Percentiles rank a stretch among this genome's conserved stretches.
Conservation (phyloP, 2,113 vertebrate genomes). For the Tachysurus fulvidraco region DNA sequence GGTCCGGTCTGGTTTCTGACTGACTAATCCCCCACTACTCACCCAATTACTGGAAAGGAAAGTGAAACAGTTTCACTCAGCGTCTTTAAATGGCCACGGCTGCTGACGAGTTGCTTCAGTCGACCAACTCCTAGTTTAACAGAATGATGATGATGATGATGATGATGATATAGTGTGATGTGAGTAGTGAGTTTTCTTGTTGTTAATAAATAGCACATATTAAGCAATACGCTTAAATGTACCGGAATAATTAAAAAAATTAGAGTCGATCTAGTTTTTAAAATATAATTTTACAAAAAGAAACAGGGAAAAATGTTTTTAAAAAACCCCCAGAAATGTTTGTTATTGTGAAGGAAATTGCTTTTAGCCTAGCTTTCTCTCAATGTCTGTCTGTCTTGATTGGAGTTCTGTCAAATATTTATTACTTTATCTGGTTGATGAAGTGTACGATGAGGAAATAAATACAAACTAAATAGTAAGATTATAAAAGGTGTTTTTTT, state of each 20-base stretch:
- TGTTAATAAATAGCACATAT: not conserved
- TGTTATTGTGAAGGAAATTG: too few species aligned
- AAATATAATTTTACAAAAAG: too few species aligned
- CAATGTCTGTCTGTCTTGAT: too few species aligned
- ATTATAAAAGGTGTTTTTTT: not conserved
- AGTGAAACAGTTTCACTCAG: slow-evolving; percentile 42
- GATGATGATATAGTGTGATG: not conserved
- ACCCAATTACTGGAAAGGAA: slow-evolving; percentile 36
- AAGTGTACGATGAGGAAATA: not conserved
- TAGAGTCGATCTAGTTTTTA: too few species aligned
- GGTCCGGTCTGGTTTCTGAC: not conserved
- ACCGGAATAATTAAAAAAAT: not conserved
- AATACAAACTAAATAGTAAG: not conserved
- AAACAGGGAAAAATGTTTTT: too few species aligned
- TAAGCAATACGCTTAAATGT: not conserved
- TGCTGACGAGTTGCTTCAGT: not conserved
- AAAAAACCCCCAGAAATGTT: too few species aligned
- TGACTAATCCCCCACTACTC: slow-evolving; percentile 8
- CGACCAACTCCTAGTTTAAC: not conserved
- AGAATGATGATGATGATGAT: not conserved
- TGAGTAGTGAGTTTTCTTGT: not conserved
- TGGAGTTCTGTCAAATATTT: too few species aligned
- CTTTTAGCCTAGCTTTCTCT: too few species aligned
- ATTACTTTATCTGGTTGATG: too few species aligned
- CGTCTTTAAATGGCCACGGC: not conserved